Percentiles rank a stretch among this genome's conserved stretches.
phyloP scores from a whole-genome alignment of 2,888 invertebrate species.

The Nomada ferruginata region DNA sequence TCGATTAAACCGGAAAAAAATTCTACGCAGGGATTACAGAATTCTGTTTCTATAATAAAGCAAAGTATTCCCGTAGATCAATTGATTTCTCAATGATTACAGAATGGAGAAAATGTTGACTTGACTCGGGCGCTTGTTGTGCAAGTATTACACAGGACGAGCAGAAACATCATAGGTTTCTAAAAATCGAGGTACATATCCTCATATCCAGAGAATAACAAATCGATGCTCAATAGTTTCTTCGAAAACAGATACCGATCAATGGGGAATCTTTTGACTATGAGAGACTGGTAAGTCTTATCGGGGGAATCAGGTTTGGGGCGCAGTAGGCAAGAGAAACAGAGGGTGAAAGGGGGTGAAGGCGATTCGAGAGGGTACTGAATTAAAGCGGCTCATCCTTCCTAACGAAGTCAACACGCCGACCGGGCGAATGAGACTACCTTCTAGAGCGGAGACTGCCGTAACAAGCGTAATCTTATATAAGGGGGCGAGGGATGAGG shows the following conservation, averaged over 20 bases:
- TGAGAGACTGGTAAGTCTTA: slow-evolving; percentile 30
- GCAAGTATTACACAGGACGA: too few relatives aligned
- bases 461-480: slow-evolving; percentile 81
- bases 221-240: slow-evolving; percentile 6
- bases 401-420: slow-evolving; percentile 80
- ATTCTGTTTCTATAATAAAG: too few relatives aligned
- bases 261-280: slow-evolving; percentile 39
- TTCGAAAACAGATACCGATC: not conserved
- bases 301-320: slow-evolving; percentile 51
- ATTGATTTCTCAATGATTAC: too few relatives aligned
- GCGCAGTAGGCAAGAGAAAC: slow-evolving; percentile 45
- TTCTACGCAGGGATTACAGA: too few relatives aligned
- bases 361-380: slow-evolving; percentile 66
- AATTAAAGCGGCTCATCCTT: slow-evolving; percentile 78
- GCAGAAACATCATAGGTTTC: too few relatives aligned
- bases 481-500: slow-evolving; percentile 65
- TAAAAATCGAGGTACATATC: too few relatives aligned
- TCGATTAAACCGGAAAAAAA: too few relatives aligned
- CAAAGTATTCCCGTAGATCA: too few relatives aligned
- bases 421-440: slow-evolving; percentile 69
- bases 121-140: too few relatives aligned
- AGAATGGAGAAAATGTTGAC: too few relatives aligned
- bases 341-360: not conserved
- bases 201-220: not conserved
- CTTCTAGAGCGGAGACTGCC: slow-evolving; percentile 75